Conservation (phyloP, 1,140 invertebrate species). For the Apis dorsata region DNA sequence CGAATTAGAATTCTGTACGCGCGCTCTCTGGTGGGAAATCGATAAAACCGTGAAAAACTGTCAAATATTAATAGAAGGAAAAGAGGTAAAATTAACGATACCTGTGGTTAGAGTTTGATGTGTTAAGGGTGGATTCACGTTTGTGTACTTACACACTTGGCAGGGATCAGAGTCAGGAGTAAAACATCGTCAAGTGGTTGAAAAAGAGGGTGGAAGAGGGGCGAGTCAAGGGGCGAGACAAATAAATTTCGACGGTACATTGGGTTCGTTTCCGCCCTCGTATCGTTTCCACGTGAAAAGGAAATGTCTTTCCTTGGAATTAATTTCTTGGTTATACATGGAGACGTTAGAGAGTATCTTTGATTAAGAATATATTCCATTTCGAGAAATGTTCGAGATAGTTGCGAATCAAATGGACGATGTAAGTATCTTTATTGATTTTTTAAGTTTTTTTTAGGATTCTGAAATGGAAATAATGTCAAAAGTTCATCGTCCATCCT, state of each 20-base stretch:
- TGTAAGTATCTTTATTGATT: too few species aligned
- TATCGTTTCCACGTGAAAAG: not conserved
- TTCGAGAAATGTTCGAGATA: too few species aligned
- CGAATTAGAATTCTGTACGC: conserved; percentile 15
- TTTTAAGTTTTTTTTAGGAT: too few species aligned
- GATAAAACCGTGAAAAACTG: conserved; percentile 13
- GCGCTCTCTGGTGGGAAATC: not conserved
- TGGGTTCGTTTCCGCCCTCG: conserved; percentile 6
- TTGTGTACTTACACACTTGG: not conserved
- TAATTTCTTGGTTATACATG: not conserved
- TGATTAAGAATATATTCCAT: not conserved
- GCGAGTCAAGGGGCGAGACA: not conserved
- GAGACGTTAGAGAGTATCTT: not conserved
- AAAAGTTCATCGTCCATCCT: too few species aligned
- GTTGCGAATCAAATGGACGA: too few species aligned
- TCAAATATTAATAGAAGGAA: not conserved
- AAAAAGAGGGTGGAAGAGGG: not conserved
- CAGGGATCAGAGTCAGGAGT: not conserved
- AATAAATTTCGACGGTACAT: conserved; percentile 21
- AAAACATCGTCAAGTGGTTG: conserved; percentile 34
- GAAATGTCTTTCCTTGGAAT: not conserved
- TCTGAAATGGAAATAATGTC: too few species aligned
- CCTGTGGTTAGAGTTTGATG: not conserved
- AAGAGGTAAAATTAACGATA: not conserved
- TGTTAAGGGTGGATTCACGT: too few species aligned